Base-by-base conservation (phyloP, 64 coral and sea anemone species). In the Montipora efflorescens region DNA sequence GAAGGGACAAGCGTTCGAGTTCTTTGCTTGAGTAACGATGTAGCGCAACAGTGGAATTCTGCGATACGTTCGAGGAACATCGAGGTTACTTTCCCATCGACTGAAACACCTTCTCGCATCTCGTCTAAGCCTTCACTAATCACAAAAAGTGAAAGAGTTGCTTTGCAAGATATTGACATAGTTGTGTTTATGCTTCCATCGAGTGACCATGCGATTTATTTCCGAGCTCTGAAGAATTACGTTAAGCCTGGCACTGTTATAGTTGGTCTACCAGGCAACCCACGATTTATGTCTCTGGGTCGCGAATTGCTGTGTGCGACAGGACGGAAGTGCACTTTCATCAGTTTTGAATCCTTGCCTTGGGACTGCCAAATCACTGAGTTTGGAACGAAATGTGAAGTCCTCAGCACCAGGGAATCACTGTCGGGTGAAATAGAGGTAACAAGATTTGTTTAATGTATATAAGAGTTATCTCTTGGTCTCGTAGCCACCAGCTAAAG, bases 351-450 rank as follows among this genome's bases (percentile, higher is more conserved):
- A 6, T 82, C 79, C 3, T 76, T 91, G 44, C 90, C 90, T 20
- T 90, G 88, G 88, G 61, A 75, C 8, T 79, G 74, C 12, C 74
- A 74, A 10, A 48, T 52, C 13, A 47, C 16, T 77, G 81, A 91
- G 73, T 91, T 95, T 79, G 93, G 88, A 11, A 78, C 52, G n/a
- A 86, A 79, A 69, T 81, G 89, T 8, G 71, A 84, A 8, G 82
- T 89, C 53, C 61, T n/a, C n/a, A n/a, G 91, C 8, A 52, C 79
- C 5, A 93, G 88, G 48, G 59, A 88, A 80, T 88, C 76, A 25
- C 25, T 88, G 23, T 18, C 52, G 6, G 74, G 91, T 68, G 75
- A 74, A 36, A 47, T 46, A 43, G 36, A 83, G 77, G 76, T 90
- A 69, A 44, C 51, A 73, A 67, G 20, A 67, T 57, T 2, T 57